Conservation (phyloP, 2,113 vertebrate species). For the Callaeas wilsoni region DNA sequence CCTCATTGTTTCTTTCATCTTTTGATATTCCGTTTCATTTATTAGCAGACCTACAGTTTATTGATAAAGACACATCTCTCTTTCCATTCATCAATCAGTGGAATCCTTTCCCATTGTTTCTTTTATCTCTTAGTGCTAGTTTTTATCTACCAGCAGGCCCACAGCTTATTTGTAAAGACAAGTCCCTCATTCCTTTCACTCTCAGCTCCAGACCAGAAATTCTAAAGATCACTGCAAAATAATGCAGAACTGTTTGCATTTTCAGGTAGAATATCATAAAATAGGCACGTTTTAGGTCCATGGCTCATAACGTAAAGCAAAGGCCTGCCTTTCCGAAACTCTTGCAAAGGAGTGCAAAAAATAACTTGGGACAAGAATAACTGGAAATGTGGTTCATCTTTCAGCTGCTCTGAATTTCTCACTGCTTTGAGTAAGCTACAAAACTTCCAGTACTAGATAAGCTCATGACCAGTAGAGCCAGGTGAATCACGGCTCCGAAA, state of each 20-base stretch:
- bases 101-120: too few relatives aligned
- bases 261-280: background rate
- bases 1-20: too few relatives aligned
- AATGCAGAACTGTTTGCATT: background rate
- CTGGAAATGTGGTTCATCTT: background rate
- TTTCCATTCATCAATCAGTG: too few relatives aligned
- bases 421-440: background rate
- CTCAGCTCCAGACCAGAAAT: background rate
- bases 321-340: background rate
- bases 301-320: background rate
- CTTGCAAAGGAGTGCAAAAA: background rate
- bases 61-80: too few relatives aligned
- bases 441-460: background rate
- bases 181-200: too few relatives aligned
- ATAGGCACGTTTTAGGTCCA: fast-evolving
- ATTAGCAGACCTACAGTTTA: too few relatives aligned
- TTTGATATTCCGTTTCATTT: too few relatives aligned
- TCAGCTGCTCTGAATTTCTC: background rate
- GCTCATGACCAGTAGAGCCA: background rate
- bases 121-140: too few relatives aligned
- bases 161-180: too few relatives aligned
- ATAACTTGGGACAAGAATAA: background rate
- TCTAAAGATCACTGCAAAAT: background rate
- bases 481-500: conserved; percentile 17
- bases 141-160: too few relatives aligned